Percentiles rank a stretch among this genome's conserved stretches.
Evolutionary conservation across 2,113 vertebrate genomes (phyloP).

Genomic region (Microcebus lehilahytsara): DNA sequence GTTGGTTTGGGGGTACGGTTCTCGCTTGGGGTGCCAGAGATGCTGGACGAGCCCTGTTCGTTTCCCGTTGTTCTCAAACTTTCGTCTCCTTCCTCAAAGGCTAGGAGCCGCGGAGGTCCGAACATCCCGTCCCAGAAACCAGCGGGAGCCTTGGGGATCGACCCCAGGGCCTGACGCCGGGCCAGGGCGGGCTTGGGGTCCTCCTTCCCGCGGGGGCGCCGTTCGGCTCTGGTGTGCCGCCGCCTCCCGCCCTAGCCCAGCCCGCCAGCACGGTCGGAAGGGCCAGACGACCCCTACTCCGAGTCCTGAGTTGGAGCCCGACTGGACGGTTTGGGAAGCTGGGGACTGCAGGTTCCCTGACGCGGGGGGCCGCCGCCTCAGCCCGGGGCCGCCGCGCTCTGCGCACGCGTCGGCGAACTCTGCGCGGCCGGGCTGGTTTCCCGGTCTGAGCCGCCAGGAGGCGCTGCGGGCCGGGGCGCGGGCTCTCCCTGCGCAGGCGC

Average conservation of each 20-base stretch:
- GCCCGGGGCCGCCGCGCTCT: background rate
- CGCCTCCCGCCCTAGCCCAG: too few relatives aligned
- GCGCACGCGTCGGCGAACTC: accelerated
- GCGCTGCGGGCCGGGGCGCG: too few relatives aligned
- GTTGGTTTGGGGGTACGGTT: constrained; percentile 83
- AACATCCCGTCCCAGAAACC: background rate
- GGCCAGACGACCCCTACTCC: background rate
- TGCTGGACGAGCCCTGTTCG: constrained; percentile 74
- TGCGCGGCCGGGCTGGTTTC: background rate
- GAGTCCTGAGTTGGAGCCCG: background rate
- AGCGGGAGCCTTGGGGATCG: background rate
- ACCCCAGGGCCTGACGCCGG: background rate
- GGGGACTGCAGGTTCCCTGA: background rate
- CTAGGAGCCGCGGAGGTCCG: background rate
- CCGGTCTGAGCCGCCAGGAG: background rate
- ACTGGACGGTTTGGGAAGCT: too few relatives aligned
- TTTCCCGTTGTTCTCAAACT: background rate
- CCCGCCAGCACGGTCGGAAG: background rate
- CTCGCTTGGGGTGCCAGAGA: constrained; percentile 84
- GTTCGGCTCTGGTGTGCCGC: background rate
- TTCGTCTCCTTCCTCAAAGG: background rate
- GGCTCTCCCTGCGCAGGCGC: background rate
- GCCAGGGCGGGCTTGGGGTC: too few relatives aligned
- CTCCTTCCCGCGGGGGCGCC: too few relatives aligned
- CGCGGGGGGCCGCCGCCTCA: accelerated